These are phyloP conservation scores for Nyleta sp. DNA, from an alignment of 2,888 invertebrate genomes.

Conservation along the genomic window DNA sequence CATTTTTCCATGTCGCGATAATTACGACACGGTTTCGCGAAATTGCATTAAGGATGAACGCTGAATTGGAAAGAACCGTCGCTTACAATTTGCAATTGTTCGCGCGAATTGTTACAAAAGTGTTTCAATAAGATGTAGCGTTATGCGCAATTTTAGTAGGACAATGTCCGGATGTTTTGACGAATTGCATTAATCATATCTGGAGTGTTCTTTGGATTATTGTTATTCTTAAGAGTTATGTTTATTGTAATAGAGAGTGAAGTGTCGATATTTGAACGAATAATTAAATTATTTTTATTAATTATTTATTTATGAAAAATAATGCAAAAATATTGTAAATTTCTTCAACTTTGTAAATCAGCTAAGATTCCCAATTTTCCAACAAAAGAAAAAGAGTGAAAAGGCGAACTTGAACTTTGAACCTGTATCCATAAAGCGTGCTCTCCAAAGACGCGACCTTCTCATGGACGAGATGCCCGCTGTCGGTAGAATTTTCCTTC, in stretches of 20 bases:
- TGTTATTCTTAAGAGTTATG: no score
- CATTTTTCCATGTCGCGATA: conserved; percentile 17
- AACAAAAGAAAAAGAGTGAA: no score
- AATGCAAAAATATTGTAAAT: background rate
- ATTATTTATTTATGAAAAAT: no score
- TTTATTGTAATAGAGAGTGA: no score
- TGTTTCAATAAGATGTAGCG: conserved; percentile 3
- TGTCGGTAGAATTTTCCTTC: conserved; percentile 86
- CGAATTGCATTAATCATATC: background rate
- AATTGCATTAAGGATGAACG: conserved; percentile 9
- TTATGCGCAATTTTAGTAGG: background rate
- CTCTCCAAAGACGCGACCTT: conserved; percentile 89
- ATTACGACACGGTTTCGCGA: conserved; percentile 3
- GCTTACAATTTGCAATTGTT: background rate
- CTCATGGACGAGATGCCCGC: conserved; percentile 83
- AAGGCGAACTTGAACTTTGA: no score
- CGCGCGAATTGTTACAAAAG: conserved; percentile 13
- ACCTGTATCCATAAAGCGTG: conserved; percentile 88
- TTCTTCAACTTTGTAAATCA: background rate
- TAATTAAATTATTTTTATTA: no score
- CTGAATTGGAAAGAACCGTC: conserved; percentile 3
- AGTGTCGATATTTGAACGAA: no score
- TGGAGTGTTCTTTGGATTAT: no score
- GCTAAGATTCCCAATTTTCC: no score
- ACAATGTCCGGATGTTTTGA: background rate